Conservation (phyloP, 1,140 invertebrate genomes). For the Vanessa atalanta region DNA sequence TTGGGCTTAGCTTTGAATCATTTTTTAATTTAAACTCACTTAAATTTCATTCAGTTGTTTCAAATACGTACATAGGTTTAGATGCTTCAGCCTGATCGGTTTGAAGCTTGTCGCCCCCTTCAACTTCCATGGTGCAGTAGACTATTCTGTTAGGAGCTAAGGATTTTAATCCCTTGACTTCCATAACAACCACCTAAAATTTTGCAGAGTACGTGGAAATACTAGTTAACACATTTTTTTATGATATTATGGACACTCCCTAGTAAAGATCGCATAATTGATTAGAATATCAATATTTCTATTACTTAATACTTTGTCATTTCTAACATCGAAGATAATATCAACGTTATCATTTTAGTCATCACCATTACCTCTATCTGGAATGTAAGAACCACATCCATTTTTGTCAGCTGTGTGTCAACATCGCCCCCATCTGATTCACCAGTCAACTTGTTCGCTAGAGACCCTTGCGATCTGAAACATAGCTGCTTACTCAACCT, state of each 20-base stretch:
- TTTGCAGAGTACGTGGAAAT: constrained; percentile 1
- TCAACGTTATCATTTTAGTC: not conserved
- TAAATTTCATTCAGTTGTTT: not conserved
- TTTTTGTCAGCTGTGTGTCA: constrained; percentile 95
- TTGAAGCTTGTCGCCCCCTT: constrained; percentile 98
- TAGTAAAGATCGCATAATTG: not conserved
- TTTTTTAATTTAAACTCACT: not conserved
- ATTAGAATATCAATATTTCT: not conserved
- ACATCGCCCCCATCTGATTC: constrained; percentile 95
- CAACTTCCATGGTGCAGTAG: constrained; percentile 99
- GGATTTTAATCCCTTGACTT: constrained; percentile 98
- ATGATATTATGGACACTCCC: not conserved
- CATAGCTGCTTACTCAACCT: constrained; percentile 82
- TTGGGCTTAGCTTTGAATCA: too few species aligned
- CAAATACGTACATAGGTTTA: constrained; percentile 93
- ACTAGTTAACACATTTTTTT: too few species aligned
- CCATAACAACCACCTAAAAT: constrained; percentile 96
- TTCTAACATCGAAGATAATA: not conserved
- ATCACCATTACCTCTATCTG: constrained; percentile 91
- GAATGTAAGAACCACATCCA: constrained; percentile 98
- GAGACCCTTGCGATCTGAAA: constrained; percentile 93
- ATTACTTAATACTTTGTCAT: not conserved
- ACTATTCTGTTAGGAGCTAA: constrained; percentile 98
- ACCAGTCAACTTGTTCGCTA: constrained; percentile 89
- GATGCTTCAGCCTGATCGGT: constrained; percentile 99